Evolutionary conservation across 2,113 vertebrate genomes (phyloP).

Genomic region (Heloderma charlesbogerti): DNA sequence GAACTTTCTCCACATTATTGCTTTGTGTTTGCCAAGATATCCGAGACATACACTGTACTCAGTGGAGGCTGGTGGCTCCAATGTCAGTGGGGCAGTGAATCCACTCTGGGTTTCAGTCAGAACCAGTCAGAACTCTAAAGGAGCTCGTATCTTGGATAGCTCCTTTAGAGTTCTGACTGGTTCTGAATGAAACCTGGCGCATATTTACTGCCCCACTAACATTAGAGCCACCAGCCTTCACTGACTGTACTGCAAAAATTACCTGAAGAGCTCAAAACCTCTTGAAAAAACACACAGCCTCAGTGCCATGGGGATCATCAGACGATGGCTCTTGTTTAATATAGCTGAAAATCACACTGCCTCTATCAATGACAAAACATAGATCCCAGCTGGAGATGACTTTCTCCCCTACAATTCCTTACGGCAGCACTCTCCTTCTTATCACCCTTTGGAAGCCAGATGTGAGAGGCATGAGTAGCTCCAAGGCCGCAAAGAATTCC

Average conservation of each 20-base stretch:
- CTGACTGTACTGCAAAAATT: fast-evolving
- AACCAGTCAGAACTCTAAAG: no score
- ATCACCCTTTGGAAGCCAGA: not conserved
- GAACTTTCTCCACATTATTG: conserved; percentile 25
- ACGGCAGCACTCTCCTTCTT: not conserved
- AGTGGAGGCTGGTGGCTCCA: no score
- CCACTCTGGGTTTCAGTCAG: no score
- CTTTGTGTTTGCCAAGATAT: not conserved
- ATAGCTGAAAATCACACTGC: not conserved
- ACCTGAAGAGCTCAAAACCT: not conserved
- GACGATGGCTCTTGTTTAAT: not conserved
- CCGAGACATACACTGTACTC: no score
- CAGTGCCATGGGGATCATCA: no score
- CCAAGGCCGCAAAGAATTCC: not conserved
- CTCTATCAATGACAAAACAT: not conserved
- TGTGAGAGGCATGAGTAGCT: not conserved
- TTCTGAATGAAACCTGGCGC: no score
- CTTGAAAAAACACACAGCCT: not conserved
- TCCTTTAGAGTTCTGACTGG: no score
- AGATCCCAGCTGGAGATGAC: not conserved
- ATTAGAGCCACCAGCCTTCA: no score
- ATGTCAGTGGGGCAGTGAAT: no score
- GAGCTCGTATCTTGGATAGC: no score
- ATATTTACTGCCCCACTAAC: no score
- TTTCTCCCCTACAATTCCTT: not conserved